Conservation (phyloP, 2,113 vertebrate species). For the Ahaetulla prasina region DNA sequence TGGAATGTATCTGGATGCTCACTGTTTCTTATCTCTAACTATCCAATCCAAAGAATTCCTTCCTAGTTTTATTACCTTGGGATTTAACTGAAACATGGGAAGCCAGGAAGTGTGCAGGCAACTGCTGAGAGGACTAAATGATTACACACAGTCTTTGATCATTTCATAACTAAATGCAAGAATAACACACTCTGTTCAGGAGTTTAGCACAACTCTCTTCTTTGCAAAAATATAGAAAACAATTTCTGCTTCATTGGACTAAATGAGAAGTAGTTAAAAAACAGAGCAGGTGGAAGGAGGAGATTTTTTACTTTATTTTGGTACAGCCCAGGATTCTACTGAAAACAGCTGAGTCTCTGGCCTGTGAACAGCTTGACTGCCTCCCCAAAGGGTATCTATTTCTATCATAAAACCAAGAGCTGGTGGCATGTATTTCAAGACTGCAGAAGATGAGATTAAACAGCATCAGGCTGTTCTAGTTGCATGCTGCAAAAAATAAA, state of each 20-base stretch:
- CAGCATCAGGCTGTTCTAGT: background rate
- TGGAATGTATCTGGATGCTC: background rate
- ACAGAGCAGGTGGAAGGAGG: background rate
- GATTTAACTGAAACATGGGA: background rate
- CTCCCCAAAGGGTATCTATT: background rate
- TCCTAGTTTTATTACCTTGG: background rate
- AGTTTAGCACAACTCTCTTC: background rate
- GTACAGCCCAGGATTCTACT: background rate
- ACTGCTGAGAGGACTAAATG: background rate
- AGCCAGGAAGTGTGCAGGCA: background rate
- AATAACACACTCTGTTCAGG: background rate
- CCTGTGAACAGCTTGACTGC: background rate
- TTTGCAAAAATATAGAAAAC: background rate
- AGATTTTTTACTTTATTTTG: background rate
- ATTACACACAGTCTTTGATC: background rate
- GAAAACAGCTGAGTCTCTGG: background rate
- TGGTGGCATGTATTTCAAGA: background rate
- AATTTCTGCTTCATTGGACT: background rate
- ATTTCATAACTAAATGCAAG: background rate
- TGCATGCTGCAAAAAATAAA: background rate
- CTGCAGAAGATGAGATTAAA: background rate
- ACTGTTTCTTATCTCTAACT: background rate
- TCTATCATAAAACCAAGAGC: background rate
- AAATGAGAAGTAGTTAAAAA: background rate
- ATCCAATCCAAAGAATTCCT: background rate